These are phyloP conservation scores for Olivierus martensii DNA, from an alignment of 1,140 invertebrate species.

Conservation along the genomic window DNA sequence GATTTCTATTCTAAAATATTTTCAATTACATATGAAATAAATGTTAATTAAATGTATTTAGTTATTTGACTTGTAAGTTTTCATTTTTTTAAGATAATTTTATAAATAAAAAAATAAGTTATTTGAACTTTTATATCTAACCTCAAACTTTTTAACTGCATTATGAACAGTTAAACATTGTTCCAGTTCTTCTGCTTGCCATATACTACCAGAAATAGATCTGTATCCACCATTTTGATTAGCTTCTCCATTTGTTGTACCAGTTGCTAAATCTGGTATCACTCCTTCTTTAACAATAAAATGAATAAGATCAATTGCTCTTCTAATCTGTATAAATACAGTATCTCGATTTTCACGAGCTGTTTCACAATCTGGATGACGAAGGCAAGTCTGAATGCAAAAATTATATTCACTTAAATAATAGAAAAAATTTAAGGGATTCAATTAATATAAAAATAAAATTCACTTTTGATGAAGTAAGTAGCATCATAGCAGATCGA, in stretches of 20 bases:
- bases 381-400: conserved; percentile 50
- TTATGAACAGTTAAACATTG: conserved; percentile 55
- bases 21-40: too few species aligned
- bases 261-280: conserved; percentile 40
- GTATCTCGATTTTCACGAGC: conserved; percentile 91
- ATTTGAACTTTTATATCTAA: conserved; percentile 17
- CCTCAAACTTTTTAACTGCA: conserved; percentile 63
- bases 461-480: conserved; percentile 85
- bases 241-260: conserved; percentile 19
- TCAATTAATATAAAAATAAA: not conserved
- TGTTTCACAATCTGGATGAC: conserved; percentile 85
- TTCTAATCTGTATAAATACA: conserved; percentile 84
- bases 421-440: not conserved
- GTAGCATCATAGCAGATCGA: conserved; percentile 91
- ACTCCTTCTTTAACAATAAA: conserved; percentile 92
- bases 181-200: conserved; percentile 43
- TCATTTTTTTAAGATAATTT: not conserved
- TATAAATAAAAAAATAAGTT: not conserved
- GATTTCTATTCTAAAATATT: too few species aligned
- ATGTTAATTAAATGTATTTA: too few species aligned
- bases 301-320: conserved; percentile 94
- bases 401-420: too few species aligned
- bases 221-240: conserved; percentile 23
- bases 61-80: too few species aligned
- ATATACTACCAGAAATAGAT: conserved; percentile 27